phyloP scores from a whole-genome alignment of 2,888 invertebrate species.

The Anthrax anthrax region DNA sequence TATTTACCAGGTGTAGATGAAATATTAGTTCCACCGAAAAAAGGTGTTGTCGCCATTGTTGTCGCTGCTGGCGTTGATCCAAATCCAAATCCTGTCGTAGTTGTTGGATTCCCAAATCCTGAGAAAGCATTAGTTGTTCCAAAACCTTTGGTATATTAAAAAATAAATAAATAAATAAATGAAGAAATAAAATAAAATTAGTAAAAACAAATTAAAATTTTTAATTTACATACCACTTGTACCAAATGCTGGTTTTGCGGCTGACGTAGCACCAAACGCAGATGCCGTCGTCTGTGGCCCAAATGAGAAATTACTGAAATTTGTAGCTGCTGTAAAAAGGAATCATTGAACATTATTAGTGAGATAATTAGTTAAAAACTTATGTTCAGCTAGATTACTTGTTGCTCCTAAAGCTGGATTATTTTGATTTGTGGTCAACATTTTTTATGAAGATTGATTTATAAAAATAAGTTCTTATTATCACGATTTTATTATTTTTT shows the following conservation, averaged over 20 bases:
- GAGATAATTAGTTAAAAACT: constrained; percentile 18
- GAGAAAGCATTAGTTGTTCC: constrained; percentile 4
- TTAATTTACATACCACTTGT: constrained; percentile 10
- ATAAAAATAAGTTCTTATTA: no score
- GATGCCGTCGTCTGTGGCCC: constrained; percentile 17
- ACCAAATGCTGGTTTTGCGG: constrained; percentile 14
- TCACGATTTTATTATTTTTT: no score
- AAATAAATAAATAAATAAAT: no score
- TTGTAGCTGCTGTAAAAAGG: constrained; percentile 18
- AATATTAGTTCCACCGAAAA: background rate
- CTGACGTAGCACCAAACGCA: constrained; percentile 25
- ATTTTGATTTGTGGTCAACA: no score
- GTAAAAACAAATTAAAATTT: background rate
- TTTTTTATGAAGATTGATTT: no score
- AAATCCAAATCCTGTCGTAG: background rate
- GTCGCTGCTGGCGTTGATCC: background rate
- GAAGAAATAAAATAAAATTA: no score
- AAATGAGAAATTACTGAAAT: constrained; percentile 34
- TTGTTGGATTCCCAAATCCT: constrained; percentile 13
- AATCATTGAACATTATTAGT: background rate
- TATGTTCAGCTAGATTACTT: constrained; percentile 41
- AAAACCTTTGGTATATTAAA: no score
- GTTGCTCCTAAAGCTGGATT: constrained; percentile 23
- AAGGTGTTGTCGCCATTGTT: no score
- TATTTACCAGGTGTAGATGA: background rate